Conservation (phyloP, 2,113 vertebrate species). For the Gallinago undulata region DNA sequence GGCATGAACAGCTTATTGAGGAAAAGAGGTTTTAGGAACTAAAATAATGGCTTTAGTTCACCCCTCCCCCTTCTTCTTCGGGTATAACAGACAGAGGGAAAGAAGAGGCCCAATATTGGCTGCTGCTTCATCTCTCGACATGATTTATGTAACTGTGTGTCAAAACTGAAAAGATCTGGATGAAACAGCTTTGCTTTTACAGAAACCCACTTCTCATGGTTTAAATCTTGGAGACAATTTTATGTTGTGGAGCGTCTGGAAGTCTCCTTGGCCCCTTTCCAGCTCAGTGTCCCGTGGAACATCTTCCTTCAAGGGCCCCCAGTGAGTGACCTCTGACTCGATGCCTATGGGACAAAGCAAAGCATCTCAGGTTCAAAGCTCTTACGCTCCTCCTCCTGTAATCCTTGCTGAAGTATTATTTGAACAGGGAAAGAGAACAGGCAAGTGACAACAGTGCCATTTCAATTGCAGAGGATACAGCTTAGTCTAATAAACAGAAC, state of each 20-base stretch:
- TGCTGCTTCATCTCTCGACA: background rate
- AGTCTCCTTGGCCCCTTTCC: background rate
- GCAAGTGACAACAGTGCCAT: background rate
- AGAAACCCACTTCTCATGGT: background rate
- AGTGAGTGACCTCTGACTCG: background rate
- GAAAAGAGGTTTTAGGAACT: background rate
- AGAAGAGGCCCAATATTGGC: background rate
- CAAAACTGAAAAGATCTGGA: background rate
- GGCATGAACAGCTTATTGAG: background rate
- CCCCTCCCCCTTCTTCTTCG: fast-evolving
- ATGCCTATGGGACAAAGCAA: background rate
- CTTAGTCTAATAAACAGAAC: background rate
- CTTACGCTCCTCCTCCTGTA: background rate
- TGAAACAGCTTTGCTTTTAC: background rate
- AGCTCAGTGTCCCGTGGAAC: background rate
- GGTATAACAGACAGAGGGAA: background rate
- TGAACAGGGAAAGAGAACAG: background rate
- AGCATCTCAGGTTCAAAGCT: background rate
- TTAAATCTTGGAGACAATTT: background rate
- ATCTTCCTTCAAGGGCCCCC: background rate
- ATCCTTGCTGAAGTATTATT: background rate
- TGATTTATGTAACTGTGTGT: background rate
- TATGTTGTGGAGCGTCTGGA: background rate
- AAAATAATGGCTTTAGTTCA: background rate
- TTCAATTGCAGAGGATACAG: background rate